Base-by-base conservation (phyloP, 2,113 vertebrate genomes). In the Tretioscincus oriximinensis region DNA sequence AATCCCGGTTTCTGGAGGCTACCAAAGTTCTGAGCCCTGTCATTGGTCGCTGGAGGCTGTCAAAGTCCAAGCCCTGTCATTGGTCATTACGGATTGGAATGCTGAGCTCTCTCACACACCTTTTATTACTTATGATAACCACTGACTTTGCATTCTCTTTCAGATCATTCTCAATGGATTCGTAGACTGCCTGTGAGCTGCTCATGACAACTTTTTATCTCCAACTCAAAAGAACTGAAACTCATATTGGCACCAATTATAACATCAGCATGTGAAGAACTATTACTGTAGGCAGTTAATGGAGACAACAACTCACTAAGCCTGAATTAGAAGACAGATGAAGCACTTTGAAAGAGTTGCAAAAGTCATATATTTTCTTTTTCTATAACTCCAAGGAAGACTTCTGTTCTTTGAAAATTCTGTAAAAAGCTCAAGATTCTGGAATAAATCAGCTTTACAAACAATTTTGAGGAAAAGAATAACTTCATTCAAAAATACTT, bases 121-220 rank as follows among this genome's bases (percentile, higher is more conserved):
- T 80, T 86, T 54, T 84, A 81, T 9, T 4, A 28, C 74, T 22
- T 84, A 14, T 83, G 92, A 77, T 91, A 90, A 91, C 72, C 73
- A 88, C 63, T 28, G 72, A 77, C 87, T 71, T 81, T 51, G 31
- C 84, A 82, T 88, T 91, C 21, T 89, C 69, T 85, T 93, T 86
- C 91, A 96, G 95, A 92, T 89, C 87, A 90, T 92, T 93, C 90
- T 81, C 90, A 88, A 83, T 93, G 93, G 93, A 95, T 86, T 51
- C 65, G 18, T 77, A 90, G 86, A 73, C 81, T 80, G 20, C 84
- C 89, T 0, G 86, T 93, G 87, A 89, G 91, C 73, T 95, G 95
- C 73, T 94, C 88, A 8, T 95, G 87, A 95, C 49, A 45, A 29
- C 5, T 28, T 54, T 18, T 81, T 81, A 29, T 73, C 78, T 75